Evolutionary conservation across 1,140 invertebrate species (phyloP).

Genomic region (Pseudomyrmex flavicornis): DNA sequence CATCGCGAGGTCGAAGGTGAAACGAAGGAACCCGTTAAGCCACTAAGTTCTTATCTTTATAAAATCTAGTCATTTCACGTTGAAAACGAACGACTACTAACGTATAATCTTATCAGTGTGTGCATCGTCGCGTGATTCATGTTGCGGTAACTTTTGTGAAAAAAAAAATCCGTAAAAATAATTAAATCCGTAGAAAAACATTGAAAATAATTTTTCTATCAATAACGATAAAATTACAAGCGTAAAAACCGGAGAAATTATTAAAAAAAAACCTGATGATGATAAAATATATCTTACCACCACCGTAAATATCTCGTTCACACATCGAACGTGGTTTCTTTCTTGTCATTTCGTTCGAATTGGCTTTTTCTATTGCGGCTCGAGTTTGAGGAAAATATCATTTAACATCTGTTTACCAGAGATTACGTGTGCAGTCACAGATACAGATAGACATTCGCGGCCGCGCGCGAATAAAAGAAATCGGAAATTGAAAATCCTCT

Average conservation of each 20-base stretch:
- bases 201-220: too few relatives aligned
- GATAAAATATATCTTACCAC: too few relatives aligned
- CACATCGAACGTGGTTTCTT: neutral
- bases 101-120: conserved; percentile 21
- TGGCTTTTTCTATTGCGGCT: too few relatives aligned
- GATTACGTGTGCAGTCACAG: conserved; percentile 9
- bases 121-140: neutral
- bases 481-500: conserved; percentile 50
- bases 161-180: too few relatives aligned
- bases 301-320: too few relatives aligned
- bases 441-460: conserved; percentile 10
- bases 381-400: conserved; percentile 29
- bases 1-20: conserved; percentile 66
- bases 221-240: too few relatives aligned
- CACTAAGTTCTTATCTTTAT: conserved; percentile 22
- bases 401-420: conserved; percentile 18
- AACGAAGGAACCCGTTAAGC: conserved; percentile 63
- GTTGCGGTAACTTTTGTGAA: too few relatives aligned
- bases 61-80: conserved; percentile 21
- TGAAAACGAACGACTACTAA: neutral
- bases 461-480: conserved; percentile 22
- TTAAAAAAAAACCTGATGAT: too few relatives aligned
- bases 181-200: too few relatives aligned
- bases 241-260: too few relatives aligned
- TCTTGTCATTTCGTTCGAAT: too few relatives aligned